Evolutionary conservation across 2,113 vertebrate species (phyloP), one percentile per base, ranked within the genome.

Genomic region (Mellivora capensis): DNA sequence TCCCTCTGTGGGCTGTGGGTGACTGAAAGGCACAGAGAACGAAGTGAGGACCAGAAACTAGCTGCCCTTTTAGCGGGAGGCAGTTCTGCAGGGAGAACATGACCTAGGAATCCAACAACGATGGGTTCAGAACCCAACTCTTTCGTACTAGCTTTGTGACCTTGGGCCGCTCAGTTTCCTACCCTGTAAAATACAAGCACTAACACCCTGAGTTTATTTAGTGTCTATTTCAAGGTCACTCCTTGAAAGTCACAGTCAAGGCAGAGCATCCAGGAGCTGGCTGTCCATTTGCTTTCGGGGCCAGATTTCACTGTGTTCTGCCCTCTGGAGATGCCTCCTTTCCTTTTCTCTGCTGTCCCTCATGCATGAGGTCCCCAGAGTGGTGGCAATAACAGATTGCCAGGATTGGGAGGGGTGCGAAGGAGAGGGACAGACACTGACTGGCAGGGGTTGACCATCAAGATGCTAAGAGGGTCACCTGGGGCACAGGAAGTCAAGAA

Each of bases 91-190:
- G 23, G 37, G 42, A 79, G 72, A 59, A 5, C 0, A 0, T 0
- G 1, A 14, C 57, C 6, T 14, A 34, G 42, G 15, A 39, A 59
- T 34, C 31, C n/a, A 42, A 1, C 2, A 0, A 47, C 29, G 4
- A 0, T 0, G 3, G 37, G n/a, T 4, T 71, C 1, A 0, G 21
- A 13, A 34, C 23, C 42, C 3, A 4, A 4, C 42, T 23, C 21
- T 77, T 21, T 47, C 31, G 34, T n/a, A 8, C 47, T 0, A 57
- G 34, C 54, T 64, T 18, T 37, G 12, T 47, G 59, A 84, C 21
- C 6, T 14, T 21, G 54, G 27, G 77, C 12, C 12, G 59, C 42
- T 87, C 42, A 0, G 52, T 23, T 25, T 37, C 29, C 47, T 91
- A 52, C 42, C 34, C 54, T 87, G 47, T 39, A 29, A 83, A 47